Conservation (phyloP, 2,797 vertebrate species). For the Anas capensis region DNA sequence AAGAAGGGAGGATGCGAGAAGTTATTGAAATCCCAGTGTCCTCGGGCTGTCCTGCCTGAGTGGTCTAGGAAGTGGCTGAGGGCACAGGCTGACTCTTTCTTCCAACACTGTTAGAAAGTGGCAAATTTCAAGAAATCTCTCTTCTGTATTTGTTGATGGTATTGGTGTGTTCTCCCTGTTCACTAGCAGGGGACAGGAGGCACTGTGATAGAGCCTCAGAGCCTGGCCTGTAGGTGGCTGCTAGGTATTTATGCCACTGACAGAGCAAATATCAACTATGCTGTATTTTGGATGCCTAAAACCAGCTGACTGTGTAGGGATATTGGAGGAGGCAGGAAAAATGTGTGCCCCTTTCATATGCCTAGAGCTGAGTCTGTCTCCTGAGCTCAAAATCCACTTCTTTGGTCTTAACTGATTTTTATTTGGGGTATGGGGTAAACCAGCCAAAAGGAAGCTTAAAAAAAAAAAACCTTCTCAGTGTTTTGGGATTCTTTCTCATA, state of each 20-base stretch:
- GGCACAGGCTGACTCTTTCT: neutral
- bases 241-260: neutral
- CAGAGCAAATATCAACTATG: neutral
- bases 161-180: neutral
- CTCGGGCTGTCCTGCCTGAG: neutral
- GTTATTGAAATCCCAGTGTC: neutral
- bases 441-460: neutral
- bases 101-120: neutral
- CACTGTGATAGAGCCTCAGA: accelerated
- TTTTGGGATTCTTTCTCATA: neutral
- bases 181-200: neutral
- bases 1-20: neutral
- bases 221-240: accelerated
- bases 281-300: neutral
- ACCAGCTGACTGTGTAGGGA: neutral
- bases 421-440: neutral
- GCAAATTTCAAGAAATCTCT: neutral
- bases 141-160: neutral
- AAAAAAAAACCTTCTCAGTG: neutral
- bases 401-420: neutral
- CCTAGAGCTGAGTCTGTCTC: neutral
- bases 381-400: neutral
- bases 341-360: neutral
- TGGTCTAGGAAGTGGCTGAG: neutral
- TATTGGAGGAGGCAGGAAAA: neutral